Conservation (phyloP, 2,888 invertebrate genomes). For the Cyclophora albipunctata region DNA sequence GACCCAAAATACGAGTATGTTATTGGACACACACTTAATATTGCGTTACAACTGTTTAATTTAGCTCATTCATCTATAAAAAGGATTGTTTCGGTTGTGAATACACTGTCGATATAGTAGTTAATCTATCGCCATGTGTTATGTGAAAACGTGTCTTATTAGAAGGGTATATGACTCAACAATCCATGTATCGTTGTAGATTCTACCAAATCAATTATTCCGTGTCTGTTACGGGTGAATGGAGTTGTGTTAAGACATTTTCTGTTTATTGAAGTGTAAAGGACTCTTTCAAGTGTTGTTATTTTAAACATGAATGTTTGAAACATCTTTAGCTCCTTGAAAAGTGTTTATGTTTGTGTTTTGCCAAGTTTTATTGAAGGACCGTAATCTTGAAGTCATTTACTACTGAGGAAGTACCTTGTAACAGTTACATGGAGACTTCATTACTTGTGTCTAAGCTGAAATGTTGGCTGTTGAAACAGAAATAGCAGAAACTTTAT, state of each 20-base stretch:
- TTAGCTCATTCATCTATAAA: not conserved
- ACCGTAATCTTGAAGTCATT: too few species aligned
- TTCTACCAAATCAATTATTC: constrained; percentile 23
- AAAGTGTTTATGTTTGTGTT: constrained; percentile 1
- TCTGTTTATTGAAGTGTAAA: constrained; percentile 26
- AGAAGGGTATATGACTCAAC: constrained; percentile 4
- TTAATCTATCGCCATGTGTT: not conserved
- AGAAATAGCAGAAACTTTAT: too few species aligned
- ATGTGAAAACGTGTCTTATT: constrained; percentile 11
- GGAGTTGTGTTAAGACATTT: constrained; percentile 25
- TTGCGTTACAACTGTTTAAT: not conserved
- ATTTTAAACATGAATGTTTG: constrained; percentile 14
- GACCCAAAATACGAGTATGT: too few species aligned
- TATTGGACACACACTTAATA: too few species aligned
- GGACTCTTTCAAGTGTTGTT: constrained; percentile 18
- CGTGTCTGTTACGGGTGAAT: constrained; percentile 23
- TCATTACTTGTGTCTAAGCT: too few species aligned
- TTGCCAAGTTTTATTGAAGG: not conserved
- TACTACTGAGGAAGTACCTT: too few species aligned
- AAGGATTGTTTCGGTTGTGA: not conserved
- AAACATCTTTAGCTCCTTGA: constrained; percentile 8
- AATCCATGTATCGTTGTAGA: constrained; percentile 7
- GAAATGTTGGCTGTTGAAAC: too few species aligned
- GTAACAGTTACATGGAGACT: too few species aligned
- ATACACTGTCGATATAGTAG: not conserved